Evolutionary conservation across 2,888 invertebrate genomes (phyloP), one percentile per base, ranked within the genome.

Genomic region (Lepidocyrtoides sp.): DNA sequence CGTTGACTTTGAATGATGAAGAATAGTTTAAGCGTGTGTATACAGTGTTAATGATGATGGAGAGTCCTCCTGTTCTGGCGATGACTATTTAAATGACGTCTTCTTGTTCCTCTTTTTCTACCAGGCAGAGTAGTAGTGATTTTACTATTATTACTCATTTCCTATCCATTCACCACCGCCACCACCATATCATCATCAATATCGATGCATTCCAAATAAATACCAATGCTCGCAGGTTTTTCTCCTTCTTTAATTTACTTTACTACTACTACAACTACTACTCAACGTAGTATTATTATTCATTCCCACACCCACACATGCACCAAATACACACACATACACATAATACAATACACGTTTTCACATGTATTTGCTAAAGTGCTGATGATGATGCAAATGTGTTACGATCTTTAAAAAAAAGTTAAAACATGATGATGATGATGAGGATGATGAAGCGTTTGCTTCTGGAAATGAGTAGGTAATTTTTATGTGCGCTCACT

Each of bases 241-340:
- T 32, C 8, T 66, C 36, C 36, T 63, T 10, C 14, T n/a, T 41
- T 69, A 4, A 4, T 41, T 2, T 26, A 20, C 26, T 63, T 17
- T 77, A 23, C 57, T n/a, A n/a, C n/a, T n/a, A n/a, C n/a, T n/a
- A n/a, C n/a, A n/a, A n/a, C n/a, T n/a, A n/a, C n/a, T n/a, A n/a
- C n/a, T n/a, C n/a, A n/a, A n/a, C n/a, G n/a, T n/a, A n/a, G n/a
- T n/a, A n/a, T n/a, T n/a, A n/a, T 17, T 84, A 51, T 84, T 44
- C 36, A 72, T 85, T 85, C 85, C 85, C 85, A 85, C 85, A 85
- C 85, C 85, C 72, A 85, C 85, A 85, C 54, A 48, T 63, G 63
- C 63, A 63, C 63, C 57, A 26, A 12, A 32, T n/a, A 57, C 29
- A 66, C 63, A 72, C 44, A 23, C 14, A n/a, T n/a, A n/a, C n/a